phyloP scores from a whole-genome alignment of 2,797 vertebrate genomes.

The Notamacropus eugenii region DNA sequence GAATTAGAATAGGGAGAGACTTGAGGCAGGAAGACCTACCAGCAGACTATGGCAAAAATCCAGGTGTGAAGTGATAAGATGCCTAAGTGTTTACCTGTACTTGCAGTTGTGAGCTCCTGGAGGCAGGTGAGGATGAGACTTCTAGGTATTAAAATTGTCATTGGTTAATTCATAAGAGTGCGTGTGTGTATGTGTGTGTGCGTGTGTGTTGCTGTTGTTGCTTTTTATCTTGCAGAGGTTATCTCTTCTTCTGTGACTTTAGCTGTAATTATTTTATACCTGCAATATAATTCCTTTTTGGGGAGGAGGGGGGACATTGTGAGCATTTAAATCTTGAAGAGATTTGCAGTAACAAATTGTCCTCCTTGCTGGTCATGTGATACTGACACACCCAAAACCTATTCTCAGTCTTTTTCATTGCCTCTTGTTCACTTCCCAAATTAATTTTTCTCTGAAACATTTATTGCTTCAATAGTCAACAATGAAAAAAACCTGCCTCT shows the following conservation, averaged over 20 bases:
- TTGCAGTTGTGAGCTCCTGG: background rate
- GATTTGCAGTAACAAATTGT: background rate
- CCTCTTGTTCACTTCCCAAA: background rate
- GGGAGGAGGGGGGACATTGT: background rate
- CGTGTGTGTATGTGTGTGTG: background rate
- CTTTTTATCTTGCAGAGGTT: background rate
- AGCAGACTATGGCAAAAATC: background rate
- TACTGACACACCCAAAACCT: background rate
- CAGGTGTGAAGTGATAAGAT: background rate
- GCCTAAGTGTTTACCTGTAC: background rate
- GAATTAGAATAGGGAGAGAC: too few species aligned
- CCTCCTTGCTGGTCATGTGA: background rate
- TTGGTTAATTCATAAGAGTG: background rate
- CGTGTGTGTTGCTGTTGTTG: background rate
- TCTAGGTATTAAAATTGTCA: background rate
- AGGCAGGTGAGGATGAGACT: background rate
- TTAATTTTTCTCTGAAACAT: background rate
- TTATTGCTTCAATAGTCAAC: background rate
- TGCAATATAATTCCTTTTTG: background rate
- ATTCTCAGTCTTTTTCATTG: background rate
- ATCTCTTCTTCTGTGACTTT: background rate
- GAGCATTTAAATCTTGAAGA: background rate
- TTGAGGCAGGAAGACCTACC: background rate
- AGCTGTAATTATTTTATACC: background rate
- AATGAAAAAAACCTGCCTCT: background rate